Base-by-base conservation (phyloP, 2,888 invertebrate genomes). In the Drosophila greeni region DNA sequence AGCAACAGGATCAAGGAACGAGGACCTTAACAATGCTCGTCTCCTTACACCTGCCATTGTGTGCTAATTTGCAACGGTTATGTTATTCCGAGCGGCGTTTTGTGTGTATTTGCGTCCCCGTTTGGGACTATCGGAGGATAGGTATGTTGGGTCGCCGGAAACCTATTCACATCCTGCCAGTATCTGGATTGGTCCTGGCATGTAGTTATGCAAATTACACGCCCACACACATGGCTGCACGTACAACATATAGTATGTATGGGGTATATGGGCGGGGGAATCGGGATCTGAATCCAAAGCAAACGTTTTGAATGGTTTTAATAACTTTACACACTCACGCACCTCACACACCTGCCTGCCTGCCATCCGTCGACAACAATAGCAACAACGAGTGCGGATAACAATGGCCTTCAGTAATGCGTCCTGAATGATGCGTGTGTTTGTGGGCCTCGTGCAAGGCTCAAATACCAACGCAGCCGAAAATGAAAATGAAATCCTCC, bases 261-360 rank as follows among this genome's bases (percentile, higher is more conserved):
- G 4, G 29, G 11, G 26, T 36, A 20, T 5, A 12, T 6, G 24
- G 54, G 14, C 7, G 31, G 29, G 48, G 40, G 26, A 6, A 14
- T 6, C 18, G 24, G 45, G 23, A 34, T 47, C 42, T 34, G 60
- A 40, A 47, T 65, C 56, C 61, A 49, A 45, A 70, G 60, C 60
- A 64, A 72, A 77, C 67, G 75, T 62, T 78, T 78, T 83, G 73
- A 78, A 83, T 78, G 79, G 79, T 78, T 78, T 83, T 83, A 78
- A 78, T 83, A 78, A 83, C 82, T 83, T 83, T 71, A 66, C 76
- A 73, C 71, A 69, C 71, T 62, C 67, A 58, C 73, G 37, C 36
- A 29, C 58, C n/a, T n/a, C n/a, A n/a, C n/a, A n/a, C n/a, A n/a
- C n/a, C n/a, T n/a, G n/a, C n/a, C 40, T 23, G 40, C 45, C 23